Percentiles rank a stretch among this genome's conserved stretches.
Conservation (phyloP, 2,888 invertebrate genomes). For the Callimorpha dominula region DNA sequence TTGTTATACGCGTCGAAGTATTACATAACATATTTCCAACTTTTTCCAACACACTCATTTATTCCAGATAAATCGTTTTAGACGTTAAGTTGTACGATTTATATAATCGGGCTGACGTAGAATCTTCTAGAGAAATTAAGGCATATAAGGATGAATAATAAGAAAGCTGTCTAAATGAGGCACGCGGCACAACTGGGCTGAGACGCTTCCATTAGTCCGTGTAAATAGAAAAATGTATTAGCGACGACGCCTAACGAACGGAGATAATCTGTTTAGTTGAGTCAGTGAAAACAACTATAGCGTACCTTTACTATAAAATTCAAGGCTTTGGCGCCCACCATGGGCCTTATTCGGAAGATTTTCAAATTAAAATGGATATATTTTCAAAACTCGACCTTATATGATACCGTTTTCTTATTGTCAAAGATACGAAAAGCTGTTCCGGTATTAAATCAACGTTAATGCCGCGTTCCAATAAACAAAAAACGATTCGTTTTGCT, state of each 20-base stretch:
- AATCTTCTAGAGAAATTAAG: conserved; percentile 39
- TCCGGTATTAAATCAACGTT: too few species aligned
- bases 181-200: conserved; percentile 30
- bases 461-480: too few species aligned
- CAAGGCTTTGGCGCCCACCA: conserved; percentile 40
- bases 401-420: background rate
- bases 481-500: too few species aligned
- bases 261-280: conserved; percentile 55
- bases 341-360: background rate
- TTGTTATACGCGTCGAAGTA: background rate
- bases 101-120: conserved; percentile 28
- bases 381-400: background rate
- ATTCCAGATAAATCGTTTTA: conserved; percentile 26
- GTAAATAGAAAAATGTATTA: conserved; percentile 54
- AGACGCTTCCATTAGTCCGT: conserved; percentile 38
- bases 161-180: conserved; percentile 34
- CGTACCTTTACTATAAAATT: conserved; percentile 32
- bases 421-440: background rate
- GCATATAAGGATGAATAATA: conserved; percentile 13
- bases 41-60: conserved; percentile 11
- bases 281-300: conserved; percentile 54
- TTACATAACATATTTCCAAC: background rate
- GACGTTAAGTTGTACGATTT: conserved; percentile 35
- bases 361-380: background rate
- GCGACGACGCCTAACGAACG: conserved; percentile 27